phyloP scores from a whole-genome alignment of 1,140 invertebrate species.

The Dreissena rostriformis region DNA sequence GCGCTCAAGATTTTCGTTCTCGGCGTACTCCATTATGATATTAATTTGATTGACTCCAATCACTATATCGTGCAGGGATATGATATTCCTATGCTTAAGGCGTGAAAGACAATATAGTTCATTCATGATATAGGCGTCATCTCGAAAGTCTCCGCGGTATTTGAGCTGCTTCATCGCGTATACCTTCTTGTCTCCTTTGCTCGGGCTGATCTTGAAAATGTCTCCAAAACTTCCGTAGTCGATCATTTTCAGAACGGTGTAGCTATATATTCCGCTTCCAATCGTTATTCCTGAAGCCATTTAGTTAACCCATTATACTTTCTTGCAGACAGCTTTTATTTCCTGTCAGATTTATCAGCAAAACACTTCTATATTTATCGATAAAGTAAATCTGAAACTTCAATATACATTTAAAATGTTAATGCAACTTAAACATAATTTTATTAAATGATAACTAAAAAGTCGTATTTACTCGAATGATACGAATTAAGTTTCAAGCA shows the following conservation, averaged over 20 bases:
- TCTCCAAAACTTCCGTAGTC: conserved; percentile 69
- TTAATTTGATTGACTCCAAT: conserved; percentile 38
- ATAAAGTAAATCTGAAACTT: no score
- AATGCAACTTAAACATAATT: no score
- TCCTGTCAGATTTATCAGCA: no score
- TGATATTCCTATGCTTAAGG: conserved; percentile 59
- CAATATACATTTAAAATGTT: no score
- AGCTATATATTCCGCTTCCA: conserved; percentile 7
- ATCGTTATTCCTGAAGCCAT: no score
- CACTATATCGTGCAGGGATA: conserved; percentile 59
- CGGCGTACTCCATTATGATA: conserved; percentile 69
- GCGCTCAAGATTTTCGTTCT: conserved; percentile 62
- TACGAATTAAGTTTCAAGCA: no score
- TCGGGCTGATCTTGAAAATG: conserved; percentile 57
- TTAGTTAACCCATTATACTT: no score
- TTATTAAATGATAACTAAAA: no score
- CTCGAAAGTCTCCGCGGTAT: conserved; percentile 48
- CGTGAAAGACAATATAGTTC: conserved; percentile 64
- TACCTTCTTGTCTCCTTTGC: neutral
- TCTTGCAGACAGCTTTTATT: no score
- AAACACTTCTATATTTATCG: no score
- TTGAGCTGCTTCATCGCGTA: conserved; percentile 65
- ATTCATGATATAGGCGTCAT: conserved; percentile 61
- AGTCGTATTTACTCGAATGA: no score
- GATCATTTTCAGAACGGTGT: conserved; percentile 55